Evolutionary conservation across 2,888 invertebrate genomes (phyloP), one percentile per base, ranked within the genome.

Genomic region (Lepidonotus clava): DNA sequence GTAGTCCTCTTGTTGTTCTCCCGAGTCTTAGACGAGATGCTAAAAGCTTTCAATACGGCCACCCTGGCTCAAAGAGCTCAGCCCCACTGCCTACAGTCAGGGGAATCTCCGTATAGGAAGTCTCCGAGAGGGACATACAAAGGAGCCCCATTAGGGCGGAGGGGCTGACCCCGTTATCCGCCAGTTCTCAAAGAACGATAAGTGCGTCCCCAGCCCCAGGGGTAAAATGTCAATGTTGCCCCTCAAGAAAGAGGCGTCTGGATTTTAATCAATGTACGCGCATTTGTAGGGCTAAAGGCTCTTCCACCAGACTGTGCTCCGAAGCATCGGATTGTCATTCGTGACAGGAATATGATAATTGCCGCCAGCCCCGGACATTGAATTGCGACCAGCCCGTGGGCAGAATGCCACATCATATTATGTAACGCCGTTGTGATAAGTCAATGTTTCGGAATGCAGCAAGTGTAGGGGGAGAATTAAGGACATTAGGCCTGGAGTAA

Each of bases 291-390:
- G 5, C 66, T 34, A 66, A 21, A 66, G 66, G 66, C 32, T 34
- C 66, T 21, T 34, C 8, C 66, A 66, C 46, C 46, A 46, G 46
- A n/a, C 14, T 56, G n/a, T 11, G 32, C 66, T 1, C 32, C 32
- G 32, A 66, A 66, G 21, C 66, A 66, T 34, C 11, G 66, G 32
- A 66, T 5, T 66, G 32, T 66, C 66, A 24, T 34, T 21, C 32
- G 32, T 34, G 66, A 66, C 66, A 34, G 66, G 32, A 66, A 66
- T 66, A 34, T 66, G 66, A 66, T 66, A 34, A 66, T 66, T 66
- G 66, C 66, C 66, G 56, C 56, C 56, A n/a, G 56, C 18, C 14
- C 56, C 8, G 56, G n/a, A 56, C n/a, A 56, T 11, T 56, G 18
- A n/a, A 56, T 56, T 56, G 18, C 11, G 56, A n/a, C 14, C n/a